These are phyloP conservation scores for Dendroctonus valens DNA, from an alignment of 1,140 invertebrate genomes.

Conservation along the genomic window DNA sequence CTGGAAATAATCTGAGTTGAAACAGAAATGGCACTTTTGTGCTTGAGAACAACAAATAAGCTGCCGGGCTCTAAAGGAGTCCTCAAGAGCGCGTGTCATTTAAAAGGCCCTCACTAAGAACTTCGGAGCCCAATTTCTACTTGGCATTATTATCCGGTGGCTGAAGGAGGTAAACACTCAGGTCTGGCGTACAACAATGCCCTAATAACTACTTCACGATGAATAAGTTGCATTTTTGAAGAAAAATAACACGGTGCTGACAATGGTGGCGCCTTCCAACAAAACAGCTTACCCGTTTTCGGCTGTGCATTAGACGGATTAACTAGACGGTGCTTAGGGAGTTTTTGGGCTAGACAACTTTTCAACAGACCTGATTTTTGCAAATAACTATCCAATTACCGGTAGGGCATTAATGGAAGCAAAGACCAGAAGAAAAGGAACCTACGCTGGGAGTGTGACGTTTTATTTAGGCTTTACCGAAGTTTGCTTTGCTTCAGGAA, in stretches of 20 bases:
- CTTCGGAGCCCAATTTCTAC: conserved; percentile 13
- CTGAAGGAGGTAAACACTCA: conserved; percentile 34
- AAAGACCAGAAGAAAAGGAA: neutral
- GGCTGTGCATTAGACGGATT: conserved; percentile 22
- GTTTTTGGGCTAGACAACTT: conserved; percentile 1
- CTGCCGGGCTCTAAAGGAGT: no score
- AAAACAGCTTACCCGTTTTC: conserved; percentile 26
- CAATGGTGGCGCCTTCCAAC: conserved; percentile 34
- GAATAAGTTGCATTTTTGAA: conserved; percentile 33
- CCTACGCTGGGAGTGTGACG: neutral
- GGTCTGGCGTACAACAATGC: conserved; percentile 33
- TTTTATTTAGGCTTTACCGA: neutral
- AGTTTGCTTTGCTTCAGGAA: conserved; percentile 1
- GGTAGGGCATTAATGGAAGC: neutral
- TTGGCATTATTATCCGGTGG: conserved; percentile 31
- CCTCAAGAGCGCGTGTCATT: conserved; percentile 9
- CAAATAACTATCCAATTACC: neutral
- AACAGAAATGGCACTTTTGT: no score
- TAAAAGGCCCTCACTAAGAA: neutral
- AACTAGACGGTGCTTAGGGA: conserved; percentile 2
- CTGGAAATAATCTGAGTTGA: no score
- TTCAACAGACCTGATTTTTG: conserved; percentile 5
- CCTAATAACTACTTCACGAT: conserved; percentile 36
- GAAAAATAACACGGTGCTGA: conserved; percentile 33
- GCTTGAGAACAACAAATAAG: no score